Conservation (phyloP, 2,888 invertebrate genomes). For the Unio pictorum region DNA sequence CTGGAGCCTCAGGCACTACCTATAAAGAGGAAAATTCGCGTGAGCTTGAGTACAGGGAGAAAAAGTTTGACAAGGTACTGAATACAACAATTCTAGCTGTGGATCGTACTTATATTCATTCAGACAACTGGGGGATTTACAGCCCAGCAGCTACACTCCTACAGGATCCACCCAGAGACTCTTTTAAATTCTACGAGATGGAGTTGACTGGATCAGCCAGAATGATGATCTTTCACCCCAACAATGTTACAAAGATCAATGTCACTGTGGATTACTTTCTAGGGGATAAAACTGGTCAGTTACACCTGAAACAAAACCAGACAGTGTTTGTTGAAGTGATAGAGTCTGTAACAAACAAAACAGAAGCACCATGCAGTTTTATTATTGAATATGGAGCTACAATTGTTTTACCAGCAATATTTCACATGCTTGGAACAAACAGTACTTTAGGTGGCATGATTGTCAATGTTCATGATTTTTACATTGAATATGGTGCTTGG, state of each 20-base stretch:
- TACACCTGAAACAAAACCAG: slow-evolving; percentile 48
- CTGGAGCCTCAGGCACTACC: slow-evolving; percentile 59
- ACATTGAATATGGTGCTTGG: slow-evolving; percentile 39
- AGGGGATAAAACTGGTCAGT: slow-evolving; percentile 54
- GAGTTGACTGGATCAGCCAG: slow-evolving; percentile 51
- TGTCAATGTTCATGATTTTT: slow-evolving; percentile 48
- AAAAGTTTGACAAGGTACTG: slow-evolving; percentile 51
- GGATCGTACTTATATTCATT: slow-evolving; percentile 51
- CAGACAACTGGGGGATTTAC: slow-evolving; percentile 42
- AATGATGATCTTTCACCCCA: slow-evolving; percentile 47
- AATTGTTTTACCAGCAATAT: slow-evolving; percentile 50
- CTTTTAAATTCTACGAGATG: slow-evolving; percentile 55
- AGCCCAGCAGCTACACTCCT: slow-evolving; percentile 50
- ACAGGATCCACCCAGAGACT: slow-evolving; percentile 36
- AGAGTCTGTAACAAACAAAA: slow-evolving; percentile 50
- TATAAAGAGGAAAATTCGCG: slow-evolving; percentile 54
- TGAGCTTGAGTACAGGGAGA: slow-evolving; percentile 49
- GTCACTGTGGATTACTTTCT: slow-evolving; percentile 49
- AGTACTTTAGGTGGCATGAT: slow-evolving; percentile 49
- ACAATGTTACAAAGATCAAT: slow-evolving; percentile 19
- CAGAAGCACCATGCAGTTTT: slow-evolving; percentile 57
- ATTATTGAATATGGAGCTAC: slow-evolving; percentile 49
- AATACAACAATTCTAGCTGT: slow-evolving; percentile 55
- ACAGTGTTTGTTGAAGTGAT: slow-evolving; percentile 51
- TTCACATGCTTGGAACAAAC: slow-evolving; percentile 57